Conservation (phyloP, 1,140 invertebrate species). For the Apocrypta bakeri region DNA sequence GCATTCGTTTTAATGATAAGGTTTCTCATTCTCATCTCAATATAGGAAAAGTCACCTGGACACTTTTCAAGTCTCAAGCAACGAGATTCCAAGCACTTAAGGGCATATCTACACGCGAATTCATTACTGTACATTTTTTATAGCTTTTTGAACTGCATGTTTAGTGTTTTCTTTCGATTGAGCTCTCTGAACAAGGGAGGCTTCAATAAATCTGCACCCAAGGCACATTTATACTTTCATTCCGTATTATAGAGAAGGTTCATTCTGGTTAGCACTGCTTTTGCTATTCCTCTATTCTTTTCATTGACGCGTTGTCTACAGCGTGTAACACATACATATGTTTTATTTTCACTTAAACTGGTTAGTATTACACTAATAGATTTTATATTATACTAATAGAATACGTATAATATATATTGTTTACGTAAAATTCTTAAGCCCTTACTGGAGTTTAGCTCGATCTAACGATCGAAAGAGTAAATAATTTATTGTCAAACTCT, state of each 20-base stretch:
- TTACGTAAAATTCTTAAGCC: background rate
- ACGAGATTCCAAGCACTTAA: conserved; percentile 7
- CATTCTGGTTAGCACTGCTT: conserved; percentile 59
- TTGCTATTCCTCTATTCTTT: conserved; percentile 39
- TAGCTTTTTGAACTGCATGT: background rate
- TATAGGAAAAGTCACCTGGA: too few relatives aligned
- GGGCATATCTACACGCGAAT: background rate
- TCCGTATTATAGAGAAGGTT: conserved; percentile 66
- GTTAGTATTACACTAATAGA: conserved; percentile 24
- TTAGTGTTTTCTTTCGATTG: conserved; percentile 14
- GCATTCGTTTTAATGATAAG: too few relatives aligned
- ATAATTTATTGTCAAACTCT: conserved; percentile 44
- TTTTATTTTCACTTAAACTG: background rate
- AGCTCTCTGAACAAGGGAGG: background rate
- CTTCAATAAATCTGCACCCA: conserved; percentile 66
- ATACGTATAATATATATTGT: background rate
- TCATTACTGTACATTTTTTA: background rate
- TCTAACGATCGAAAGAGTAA: conserved; percentile 9
- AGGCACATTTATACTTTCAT: conserved; percentile 75
- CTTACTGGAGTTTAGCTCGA: background rate
- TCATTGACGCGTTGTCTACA: conserved; percentile 23
- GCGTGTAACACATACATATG: background rate
- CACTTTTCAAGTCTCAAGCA: background rate
- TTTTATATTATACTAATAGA: conserved; percentile 3
- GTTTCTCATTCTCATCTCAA: too few relatives aligned